Base-by-base conservation (phyloP, 2,888 invertebrate species). In the Hemithea aestivaria region DNA sequence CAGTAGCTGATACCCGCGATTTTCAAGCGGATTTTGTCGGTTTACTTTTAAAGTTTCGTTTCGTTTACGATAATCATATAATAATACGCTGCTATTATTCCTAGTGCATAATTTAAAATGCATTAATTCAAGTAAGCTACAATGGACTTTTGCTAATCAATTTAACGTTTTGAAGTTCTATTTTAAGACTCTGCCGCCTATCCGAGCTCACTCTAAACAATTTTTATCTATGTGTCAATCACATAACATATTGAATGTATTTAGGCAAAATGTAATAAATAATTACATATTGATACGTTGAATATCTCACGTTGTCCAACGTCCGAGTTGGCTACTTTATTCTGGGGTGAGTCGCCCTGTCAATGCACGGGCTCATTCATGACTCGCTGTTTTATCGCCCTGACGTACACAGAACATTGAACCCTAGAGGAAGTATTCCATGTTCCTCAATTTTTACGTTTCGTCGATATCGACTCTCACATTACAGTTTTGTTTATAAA, bases 351-450 rank as follows among this genome's bases (percentile, higher is more conserved):
- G 61, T 72, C 62, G 72, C 70, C 73, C 76, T 76, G 81, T 76
- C 82, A 79, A 75, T 73, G 80, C 56, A 67, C 80, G 74, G 63
- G 61, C 67, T 70, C 76, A 73, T 76, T 78, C 77, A 81, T 70
- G 67, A 75, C 65, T 66, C 66, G 65, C 58, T 72, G 66, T 76
- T 77, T 82, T 84, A 84, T 84, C 84, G 65, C 62, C 69, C 63
- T 77, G 78, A 80, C 80, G 79, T 77, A 65, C 52, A 60, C 66
- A 76, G 85, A 74, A 72, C 85, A 67, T 81, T 85, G 85, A 85
- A 83, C 85, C 66, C 78, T 68, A 78, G 75, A 77, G 82, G 83
- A 83, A 84, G 77, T 75, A 75, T 73, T 65, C 63, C 61, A 71
- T 74, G 70, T 73, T 78, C 68, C 72, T 74, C 68, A 73, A 71